Conservation (phyloP, 2,113 vertebrate species). For the Elephas maximus region DNA sequence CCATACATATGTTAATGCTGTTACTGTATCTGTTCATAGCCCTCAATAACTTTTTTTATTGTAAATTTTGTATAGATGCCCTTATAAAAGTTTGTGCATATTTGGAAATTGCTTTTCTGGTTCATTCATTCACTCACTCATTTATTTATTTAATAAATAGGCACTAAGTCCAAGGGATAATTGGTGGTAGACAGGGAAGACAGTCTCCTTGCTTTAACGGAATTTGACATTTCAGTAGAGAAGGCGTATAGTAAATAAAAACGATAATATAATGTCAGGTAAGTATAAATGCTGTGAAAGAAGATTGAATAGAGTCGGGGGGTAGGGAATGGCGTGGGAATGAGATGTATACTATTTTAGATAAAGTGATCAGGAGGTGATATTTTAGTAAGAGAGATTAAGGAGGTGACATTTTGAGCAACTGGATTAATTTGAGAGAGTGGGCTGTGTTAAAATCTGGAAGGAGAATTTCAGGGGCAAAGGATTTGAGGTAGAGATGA, state of each 20-base stretch:
- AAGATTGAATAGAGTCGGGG: not conserved
- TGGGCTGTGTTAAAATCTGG: not conserved
- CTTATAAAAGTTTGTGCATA: not conserved
- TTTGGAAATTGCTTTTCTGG: not conserved
- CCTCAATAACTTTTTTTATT: not conserved
- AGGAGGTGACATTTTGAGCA: not conserved
- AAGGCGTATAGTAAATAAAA: slow-evolving; percentile 32
- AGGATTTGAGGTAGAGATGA: not conserved
- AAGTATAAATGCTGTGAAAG: not conserved
- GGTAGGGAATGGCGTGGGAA: not conserved
- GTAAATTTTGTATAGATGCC: not conserved
- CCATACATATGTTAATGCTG: not conserved
- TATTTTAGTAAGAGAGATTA: not conserved
- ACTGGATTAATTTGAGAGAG: slow-evolving; percentile 12
- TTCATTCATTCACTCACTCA: not conserved
- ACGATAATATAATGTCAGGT: not conserved
- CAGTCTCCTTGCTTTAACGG: not conserved
- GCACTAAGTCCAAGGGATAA: not conserved
- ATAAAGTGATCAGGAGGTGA: not conserved
- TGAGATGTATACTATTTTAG: slow-evolving; percentile 26
- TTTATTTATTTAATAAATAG: slow-evolving; percentile 17
- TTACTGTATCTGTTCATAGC: not conserved
- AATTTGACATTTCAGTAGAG: not conserved
- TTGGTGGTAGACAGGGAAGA: not conserved
- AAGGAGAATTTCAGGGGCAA: slow-evolving; percentile 13